phyloP scores from a whole-genome alignment of 2,888 invertebrate species.

The Sinotaia quadrata region DNA sequence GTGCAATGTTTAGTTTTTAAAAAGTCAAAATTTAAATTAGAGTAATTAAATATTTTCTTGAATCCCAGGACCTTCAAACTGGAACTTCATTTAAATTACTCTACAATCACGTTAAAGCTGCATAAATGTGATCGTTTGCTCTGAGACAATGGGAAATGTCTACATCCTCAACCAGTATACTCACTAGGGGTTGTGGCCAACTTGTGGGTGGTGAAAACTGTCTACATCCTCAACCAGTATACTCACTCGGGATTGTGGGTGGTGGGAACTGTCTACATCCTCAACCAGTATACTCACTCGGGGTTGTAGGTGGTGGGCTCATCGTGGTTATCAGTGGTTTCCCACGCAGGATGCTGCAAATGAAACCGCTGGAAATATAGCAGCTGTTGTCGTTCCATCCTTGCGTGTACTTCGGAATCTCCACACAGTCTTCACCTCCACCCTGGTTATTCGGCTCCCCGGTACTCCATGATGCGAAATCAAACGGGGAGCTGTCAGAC shows the following conservation, averaged over 20 bases:
- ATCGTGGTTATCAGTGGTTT: constrained; percentile 32
- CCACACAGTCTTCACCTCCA: constrained; percentile 56
- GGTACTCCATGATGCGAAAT: constrained; percentile 51
- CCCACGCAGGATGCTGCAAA: constrained; percentile 55
- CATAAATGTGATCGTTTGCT: background rate
- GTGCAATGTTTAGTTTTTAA: too few species aligned
- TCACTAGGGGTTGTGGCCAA: too few species aligned
- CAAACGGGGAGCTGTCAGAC: constrained; percentile 57
- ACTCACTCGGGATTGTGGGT: too few species aligned
- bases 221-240: too few species aligned
- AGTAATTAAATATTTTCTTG: too few species aligned
- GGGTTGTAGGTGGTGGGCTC: constrained; percentile 33
- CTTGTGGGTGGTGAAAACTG: background rate
- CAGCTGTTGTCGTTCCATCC: constrained; percentile 61
- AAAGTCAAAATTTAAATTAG: too few species aligned
- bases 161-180: too few species aligned
- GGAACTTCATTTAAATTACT: too few species aligned
- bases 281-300: constrained; percentile 36
- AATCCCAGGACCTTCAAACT: too few species aligned
- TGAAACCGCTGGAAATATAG: constrained; percentile 44
- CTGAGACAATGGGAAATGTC: too few species aligned
- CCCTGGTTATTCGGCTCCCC: constrained; percentile 53
- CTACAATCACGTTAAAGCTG: background rate
- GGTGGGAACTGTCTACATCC: background rate
- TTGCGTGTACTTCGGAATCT: constrained; percentile 32